phyloP scores from a whole-genome alignment of 2,113 vertebrate genomes.

The Stigmatopora nigra region DNA sequence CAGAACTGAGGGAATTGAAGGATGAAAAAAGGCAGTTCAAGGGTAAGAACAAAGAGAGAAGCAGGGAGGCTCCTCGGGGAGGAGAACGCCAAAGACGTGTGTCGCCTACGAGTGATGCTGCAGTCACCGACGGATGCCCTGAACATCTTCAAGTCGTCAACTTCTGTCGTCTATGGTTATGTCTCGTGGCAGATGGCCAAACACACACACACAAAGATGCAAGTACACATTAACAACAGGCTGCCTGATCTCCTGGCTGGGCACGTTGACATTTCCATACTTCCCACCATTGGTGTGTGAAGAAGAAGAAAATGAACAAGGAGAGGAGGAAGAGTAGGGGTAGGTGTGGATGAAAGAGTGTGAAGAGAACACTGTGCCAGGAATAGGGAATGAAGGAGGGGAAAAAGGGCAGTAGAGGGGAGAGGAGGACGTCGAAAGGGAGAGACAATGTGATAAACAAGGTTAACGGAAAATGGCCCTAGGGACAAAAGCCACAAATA shows the following conservation, averaged over 20 bases:
- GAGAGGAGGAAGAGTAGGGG: conserved; percentile 24
- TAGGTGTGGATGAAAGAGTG: conserved; percentile 44
- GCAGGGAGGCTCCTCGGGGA: conserved; percentile 18
- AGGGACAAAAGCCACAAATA: conserved; percentile 45
- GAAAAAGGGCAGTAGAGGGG: conserved; percentile 15
- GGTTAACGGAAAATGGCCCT: conserved; percentile 45
- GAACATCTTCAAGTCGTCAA: conserved; percentile 35
- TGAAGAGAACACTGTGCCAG: conserved; percentile 40
- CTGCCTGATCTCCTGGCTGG: conserved; percentile 46
- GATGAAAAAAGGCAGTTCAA: conserved; percentile 48
- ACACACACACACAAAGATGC: background rate
- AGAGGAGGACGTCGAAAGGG: conserved; percentile 25
- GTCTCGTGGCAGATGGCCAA: conserved; percentile 36
- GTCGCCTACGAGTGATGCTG: conserved; percentile 45
- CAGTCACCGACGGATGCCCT: conserved; percentile 21
- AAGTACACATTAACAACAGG: conserved; percentile 34
- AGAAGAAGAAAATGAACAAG: conserved; percentile 46
- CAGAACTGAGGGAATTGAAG: conserved; percentile 37
- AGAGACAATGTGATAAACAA: conserved; percentile 40
- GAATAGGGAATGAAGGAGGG: conserved; percentile 48
- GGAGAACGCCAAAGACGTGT: conserved; percentile 45
- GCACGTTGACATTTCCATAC: conserved; percentile 57
- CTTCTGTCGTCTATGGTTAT: conserved; percentile 54
- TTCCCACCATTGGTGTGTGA: conserved; percentile 44
- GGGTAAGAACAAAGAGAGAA: conserved; percentile 32